A percentile compares a stretch with the other conserved stretches of the same genome.
Conservation (phyloP, 2,113 vertebrate genomes). For the Myiopsitta monachus region DNA sequence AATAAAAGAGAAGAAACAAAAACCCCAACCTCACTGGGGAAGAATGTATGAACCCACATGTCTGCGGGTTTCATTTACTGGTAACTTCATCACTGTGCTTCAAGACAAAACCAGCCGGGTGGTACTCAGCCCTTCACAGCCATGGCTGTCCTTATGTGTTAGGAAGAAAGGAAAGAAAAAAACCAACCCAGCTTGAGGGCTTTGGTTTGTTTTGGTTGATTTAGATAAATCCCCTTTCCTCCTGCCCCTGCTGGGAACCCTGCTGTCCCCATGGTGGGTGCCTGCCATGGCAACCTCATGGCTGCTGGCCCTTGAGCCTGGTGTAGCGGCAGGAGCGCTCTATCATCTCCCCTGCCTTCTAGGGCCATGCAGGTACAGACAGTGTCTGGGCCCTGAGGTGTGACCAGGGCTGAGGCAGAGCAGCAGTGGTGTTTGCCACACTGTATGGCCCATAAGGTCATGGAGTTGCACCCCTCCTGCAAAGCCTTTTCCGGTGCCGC, state of each 20-base stretch:
- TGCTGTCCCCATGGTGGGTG: accelerated
- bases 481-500: neutral
- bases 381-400: neutral
- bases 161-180: neutral
- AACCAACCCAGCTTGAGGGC: neutral
- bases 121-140: slow-evolving; percentile 22
- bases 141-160: neutral
- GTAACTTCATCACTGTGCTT: slow-evolving; percentile 66
- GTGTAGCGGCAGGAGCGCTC: neutral
- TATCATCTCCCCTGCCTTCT: neutral
- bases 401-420: neutral
- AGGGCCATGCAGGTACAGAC: accelerated
- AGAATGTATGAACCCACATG: slow-evolving; percentile 48
- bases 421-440: neutral
- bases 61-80: slow-evolving; percentile 42
- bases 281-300: neutral
- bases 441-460: neutral
- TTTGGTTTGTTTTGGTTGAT: neutral
- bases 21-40: neutral
- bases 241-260: neutral
- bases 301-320: neutral
- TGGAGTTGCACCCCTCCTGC: neutral
- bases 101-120: slow-evolving; percentile 47
- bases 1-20: neutral
- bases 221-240: neutral